phyloP scores from a whole-genome alignment of 64 coral and sea anemone species.

The Pocillopora verrucosa region DNA sequence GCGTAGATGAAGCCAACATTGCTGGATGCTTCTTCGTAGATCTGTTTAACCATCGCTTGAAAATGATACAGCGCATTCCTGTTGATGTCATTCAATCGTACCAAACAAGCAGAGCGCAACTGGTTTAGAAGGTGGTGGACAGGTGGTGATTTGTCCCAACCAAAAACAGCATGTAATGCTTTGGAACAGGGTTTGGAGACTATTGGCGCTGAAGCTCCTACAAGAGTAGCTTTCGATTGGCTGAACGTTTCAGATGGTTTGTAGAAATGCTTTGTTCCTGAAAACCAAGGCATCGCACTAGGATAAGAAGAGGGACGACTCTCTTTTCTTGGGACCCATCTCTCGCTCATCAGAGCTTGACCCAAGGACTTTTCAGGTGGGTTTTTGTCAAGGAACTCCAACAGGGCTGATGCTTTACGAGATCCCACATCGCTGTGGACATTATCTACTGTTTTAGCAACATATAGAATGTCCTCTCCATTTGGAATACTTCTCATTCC shows the following conservation, averaged over 20 bases:
- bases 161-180: slow-evolving; percentile 45
- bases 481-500: slow-evolving; percentile 50
- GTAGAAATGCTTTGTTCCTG: not conserved
- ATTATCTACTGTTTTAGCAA: slow-evolving; percentile 24
- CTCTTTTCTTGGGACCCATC: slow-evolving; percentile 33
- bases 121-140: slow-evolving; percentile 41
- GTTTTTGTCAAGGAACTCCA: slow-evolving; percentile 27
- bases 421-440: not conserved
- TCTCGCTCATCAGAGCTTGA: slow-evolving; percentile 1
- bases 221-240: slow-evolving; percentile 36
- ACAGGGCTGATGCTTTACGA: slow-evolving; percentile 20
- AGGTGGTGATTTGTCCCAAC: slow-evolving; percentile 56
- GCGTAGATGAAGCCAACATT: not conserved
- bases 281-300: slow-evolving; percentile 38
- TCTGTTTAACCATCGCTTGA: slow-evolving; percentile 52
- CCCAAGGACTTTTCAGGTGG: not conserved
- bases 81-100: not conserved
- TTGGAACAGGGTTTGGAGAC: not conserved
- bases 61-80: slow-evolving; percentile 8
- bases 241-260: slow-evolving; percentile 31
- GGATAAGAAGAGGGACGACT: slow-evolving; percentile 29
- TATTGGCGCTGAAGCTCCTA: slow-evolving; percentile 56
- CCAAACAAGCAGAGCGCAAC: slow-evolving; percentile 41
- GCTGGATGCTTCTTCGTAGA: slow-evolving; percentile 52
- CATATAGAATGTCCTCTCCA: slow-evolving; percentile 22